A percentile compares a stretch with the other conserved stretches of the same genome.
Evolutionary conservation across 2,888 invertebrate genomes (phyloP).

Genomic region (Drosophila subquinaria): DNA sequence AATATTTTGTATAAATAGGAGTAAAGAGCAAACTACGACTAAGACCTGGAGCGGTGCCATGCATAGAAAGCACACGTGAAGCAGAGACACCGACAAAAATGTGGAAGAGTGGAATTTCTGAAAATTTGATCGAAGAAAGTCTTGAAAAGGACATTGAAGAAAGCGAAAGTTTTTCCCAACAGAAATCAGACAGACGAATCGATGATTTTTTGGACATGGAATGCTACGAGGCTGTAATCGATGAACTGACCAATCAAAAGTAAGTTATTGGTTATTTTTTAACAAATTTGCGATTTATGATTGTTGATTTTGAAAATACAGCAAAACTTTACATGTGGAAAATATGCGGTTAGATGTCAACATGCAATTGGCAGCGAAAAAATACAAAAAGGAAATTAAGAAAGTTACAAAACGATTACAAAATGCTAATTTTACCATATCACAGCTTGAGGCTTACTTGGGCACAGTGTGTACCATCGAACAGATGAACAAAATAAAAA

Average conservation of each 20-base stretch:
- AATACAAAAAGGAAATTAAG: constrained; percentile 2
- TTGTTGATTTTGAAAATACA: not conserved
- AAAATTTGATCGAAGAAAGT: not conserved
- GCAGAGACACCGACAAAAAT: not conserved
- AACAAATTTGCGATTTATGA: too few species aligned
- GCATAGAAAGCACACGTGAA: not conserved
- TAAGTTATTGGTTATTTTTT: constrained; percentile 7
- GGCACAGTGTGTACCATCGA: not conserved
- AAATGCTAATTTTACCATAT: not conserved
- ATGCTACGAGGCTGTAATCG: constrained; percentile 30
- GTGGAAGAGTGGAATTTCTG: not conserved
- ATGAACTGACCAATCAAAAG: constrained; percentile 36
- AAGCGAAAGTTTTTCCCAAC: not conserved
- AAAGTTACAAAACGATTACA: not conserved
- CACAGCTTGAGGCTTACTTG: constrained; percentile 6
- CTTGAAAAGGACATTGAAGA: not conserved
- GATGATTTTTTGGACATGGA: constrained; percentile 24
- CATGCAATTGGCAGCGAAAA: constrained; percentile 14
- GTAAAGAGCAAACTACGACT: not conserved
- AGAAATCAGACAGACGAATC: not conserved
- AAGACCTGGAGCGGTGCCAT: constrained; percentile 21
- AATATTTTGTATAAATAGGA: constrained; percentile 14
- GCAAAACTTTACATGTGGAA: constrained; percentile 9
- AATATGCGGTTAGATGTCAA: constrained; percentile 27
- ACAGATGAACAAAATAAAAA: not conserved